phyloP scores from a whole-genome alignment of 2,797 vertebrate species.

The Halcyon smyrnensis region DNA sequence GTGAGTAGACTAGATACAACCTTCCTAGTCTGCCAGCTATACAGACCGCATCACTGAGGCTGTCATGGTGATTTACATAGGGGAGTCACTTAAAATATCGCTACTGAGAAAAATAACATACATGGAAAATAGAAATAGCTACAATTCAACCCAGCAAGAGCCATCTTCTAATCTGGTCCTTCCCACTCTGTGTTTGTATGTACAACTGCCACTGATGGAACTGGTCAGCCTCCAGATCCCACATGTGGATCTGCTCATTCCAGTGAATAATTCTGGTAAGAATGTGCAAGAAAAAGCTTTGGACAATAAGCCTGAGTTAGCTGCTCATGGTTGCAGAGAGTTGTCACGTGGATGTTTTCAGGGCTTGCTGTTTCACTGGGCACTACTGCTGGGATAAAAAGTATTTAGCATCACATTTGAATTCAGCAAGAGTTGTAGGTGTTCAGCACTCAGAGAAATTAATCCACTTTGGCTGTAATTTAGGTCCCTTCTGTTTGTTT shows the following conservation, averaged over 20 bases:
- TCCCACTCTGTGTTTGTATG: background rate
- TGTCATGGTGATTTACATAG: background rate
- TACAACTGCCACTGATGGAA: background rate
- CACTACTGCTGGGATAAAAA: background rate
- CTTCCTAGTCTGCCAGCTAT: background rate
- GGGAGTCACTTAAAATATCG: background rate
- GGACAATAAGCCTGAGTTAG: background rate
- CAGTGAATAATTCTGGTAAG: background rate
- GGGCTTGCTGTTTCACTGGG: background rate
- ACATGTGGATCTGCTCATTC: background rate
- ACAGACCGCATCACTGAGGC: background rate
- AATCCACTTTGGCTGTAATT: slow-evolving; percentile 55
- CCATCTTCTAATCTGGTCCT: background rate
- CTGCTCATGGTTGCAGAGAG: background rate
- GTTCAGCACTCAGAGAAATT: slow-evolving; percentile 1
- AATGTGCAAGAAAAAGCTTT: background rate
- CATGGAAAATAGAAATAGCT: slow-evolving; percentile 17
- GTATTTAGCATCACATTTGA: slow-evolving; percentile 11
- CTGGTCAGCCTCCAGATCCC: background rate
- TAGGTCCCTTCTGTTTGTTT: slow-evolving; percentile 52
- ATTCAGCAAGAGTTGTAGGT: slow-evolving; percentile 17
- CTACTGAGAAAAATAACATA: background rate
- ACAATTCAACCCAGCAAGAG: background rate
- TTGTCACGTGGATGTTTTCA: background rate
- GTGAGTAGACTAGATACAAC: background rate